Evolutionary conservation across 2,888 invertebrate genomes (phyloP).

Genomic region (Limenitis camilla): DNA sequence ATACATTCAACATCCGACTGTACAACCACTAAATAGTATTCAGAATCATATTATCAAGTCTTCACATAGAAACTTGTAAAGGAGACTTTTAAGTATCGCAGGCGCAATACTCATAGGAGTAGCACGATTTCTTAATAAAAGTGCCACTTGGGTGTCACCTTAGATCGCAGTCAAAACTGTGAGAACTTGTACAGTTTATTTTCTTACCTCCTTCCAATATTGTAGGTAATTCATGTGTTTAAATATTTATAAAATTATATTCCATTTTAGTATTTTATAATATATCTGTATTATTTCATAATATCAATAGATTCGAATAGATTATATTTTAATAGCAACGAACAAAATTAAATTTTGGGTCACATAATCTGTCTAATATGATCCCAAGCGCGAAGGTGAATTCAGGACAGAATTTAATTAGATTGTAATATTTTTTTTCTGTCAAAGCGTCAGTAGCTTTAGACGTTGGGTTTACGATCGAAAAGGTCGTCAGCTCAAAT

Average conservation of each 20-base stretch:
- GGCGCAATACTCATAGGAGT: constrained; percentile 24
- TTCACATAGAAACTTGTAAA: background rate
- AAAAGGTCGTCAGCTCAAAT: too few species aligned
- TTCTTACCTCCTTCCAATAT: constrained; percentile 12
- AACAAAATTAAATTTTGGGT: too few species aligned
- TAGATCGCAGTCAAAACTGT: constrained; percentile 31
- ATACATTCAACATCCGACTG: constrained; percentile 7
- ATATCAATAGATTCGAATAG: too few species aligned
- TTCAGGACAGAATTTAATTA: too few species aligned
- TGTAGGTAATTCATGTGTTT: too few species aligned
- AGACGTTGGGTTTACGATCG: too few species aligned
- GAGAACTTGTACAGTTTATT: constrained; percentile 20
- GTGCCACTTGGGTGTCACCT: constrained; percentile 42
- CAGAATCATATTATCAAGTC: constrained; percentile 2
- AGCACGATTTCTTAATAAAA: constrained; percentile 66
- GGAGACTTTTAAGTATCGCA: constrained; percentile 1
- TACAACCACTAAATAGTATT: constrained; percentile 3
- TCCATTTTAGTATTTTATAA: too few species aligned
- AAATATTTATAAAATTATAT: too few species aligned
- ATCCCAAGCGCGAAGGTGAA: too few species aligned
- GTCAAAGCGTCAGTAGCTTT: too few species aligned
- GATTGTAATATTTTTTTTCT: background rate
- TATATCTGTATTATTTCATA: too few species aligned
- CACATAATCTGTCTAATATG: background rate
- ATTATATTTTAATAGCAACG: too few species aligned